Evolutionary conservation across 2,797 vertebrate genomes (phyloP).

Genomic region (Pangasius sanitwongsei): DNA sequence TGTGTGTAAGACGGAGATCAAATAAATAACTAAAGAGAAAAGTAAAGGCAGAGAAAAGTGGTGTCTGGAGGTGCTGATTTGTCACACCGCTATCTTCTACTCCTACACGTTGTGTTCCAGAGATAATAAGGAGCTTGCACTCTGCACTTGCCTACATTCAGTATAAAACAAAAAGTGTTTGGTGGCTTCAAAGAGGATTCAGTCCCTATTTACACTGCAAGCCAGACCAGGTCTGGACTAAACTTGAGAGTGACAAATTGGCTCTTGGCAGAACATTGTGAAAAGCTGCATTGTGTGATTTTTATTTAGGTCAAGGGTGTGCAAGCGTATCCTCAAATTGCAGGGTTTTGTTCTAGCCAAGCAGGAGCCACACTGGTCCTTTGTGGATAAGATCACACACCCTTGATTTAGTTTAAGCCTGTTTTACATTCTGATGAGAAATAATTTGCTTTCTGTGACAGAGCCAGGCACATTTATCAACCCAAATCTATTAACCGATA

Average conservation of each 20-base stretch:
- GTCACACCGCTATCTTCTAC: neutral
- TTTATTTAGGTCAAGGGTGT: slow-evolving; percentile 1
- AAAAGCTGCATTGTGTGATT: neutral
- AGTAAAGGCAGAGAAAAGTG: neutral
- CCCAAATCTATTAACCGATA: neutral
- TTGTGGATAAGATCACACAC: neutral
- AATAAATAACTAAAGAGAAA: neutral
- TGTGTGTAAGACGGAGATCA: slow-evolving; percentile 61
- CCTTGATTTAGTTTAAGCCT: neutral
- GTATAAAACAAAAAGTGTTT: neutral
- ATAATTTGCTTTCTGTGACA: neutral
- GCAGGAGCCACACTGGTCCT: no score
- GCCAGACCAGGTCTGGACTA: neutral
- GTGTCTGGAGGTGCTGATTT: slow-evolving; percentile 21
- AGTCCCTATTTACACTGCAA: neutral
- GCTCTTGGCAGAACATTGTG: neutral
- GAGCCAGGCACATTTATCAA: neutral
- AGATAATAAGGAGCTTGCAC: slow-evolving; percentile 28
- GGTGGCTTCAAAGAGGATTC: neutral
- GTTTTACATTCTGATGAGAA: neutral
- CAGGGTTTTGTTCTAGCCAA: neutral
- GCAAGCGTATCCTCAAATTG: neutral
- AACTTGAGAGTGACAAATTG: neutral
- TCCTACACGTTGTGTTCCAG: neutral
- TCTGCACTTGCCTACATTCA: neutral